Conservation (phyloP, 2,888 invertebrate species). For the Zaprionus lineosus region DNA sequence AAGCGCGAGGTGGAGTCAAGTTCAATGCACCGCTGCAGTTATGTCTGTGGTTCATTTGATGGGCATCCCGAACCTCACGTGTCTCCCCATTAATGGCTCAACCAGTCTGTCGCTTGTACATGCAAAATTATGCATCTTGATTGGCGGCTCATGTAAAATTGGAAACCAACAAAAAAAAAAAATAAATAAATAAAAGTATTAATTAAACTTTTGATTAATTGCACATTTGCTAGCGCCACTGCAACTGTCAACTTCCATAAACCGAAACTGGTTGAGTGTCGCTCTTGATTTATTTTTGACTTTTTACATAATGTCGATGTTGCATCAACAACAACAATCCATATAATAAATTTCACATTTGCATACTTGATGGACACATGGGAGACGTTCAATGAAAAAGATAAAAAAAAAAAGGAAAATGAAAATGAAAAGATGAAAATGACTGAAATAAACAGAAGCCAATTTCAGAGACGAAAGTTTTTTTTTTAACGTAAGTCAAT, state of each 20-base stretch:
- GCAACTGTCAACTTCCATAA: slow-evolving; percentile 29
- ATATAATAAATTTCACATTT: slow-evolving; percentile 47
- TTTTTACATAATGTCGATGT: slow-evolving; percentile 5
- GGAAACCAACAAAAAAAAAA: slow-evolving; percentile 1
- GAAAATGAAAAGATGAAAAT: not conserved
- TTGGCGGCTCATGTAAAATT: slow-evolving; percentile 40
- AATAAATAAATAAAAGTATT: slow-evolving; percentile 14
- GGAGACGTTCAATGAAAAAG: no score
- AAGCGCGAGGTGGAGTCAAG: slow-evolving; percentile 49
- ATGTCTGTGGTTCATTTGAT: slow-evolving; percentile 48
- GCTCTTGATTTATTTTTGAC: slow-evolving; percentile 18
- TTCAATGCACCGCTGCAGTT: slow-evolving; percentile 66
- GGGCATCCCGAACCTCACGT: slow-evolving; percentile 48
- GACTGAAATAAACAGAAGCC: not conserved
- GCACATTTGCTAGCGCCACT: slow-evolving; percentile 39
- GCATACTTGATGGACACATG: slow-evolving; percentile 50
- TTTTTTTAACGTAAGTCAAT: not conserved
- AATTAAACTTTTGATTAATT: slow-evolving; percentile 63
- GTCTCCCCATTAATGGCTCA: slow-evolving; percentile 29
- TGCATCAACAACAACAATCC: slow-evolving; percentile 20
- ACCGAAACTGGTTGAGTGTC: slow-evolving; percentile 27
- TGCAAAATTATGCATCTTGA: slow-evolving; percentile 71
- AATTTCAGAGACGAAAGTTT: not conserved
- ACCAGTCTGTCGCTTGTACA: slow-evolving; percentile 35
- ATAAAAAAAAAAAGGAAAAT: no score